Conservation (phyloP, 2,113 vertebrate genomes). For the Abramis brama region DNA sequence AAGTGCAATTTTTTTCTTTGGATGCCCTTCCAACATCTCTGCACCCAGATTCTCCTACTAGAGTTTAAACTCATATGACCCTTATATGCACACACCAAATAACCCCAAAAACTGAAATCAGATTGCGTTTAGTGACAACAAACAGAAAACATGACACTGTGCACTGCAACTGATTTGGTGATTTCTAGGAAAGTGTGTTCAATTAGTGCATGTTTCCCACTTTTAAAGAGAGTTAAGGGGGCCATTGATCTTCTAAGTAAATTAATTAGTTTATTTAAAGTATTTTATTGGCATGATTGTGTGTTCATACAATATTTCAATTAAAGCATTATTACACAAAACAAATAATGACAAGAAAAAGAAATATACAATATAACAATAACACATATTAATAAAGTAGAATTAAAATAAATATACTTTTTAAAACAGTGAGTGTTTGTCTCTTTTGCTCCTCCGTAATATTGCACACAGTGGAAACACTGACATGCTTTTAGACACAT, state of each 20-base stretch:
- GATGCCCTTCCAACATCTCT: background rate
- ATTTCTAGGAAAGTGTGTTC: constrained; percentile 61
- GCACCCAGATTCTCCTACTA: background rate
- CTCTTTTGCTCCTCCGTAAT: background rate
- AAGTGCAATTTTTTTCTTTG: constrained; percentile 22
- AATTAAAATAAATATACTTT: background rate
- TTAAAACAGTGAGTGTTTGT: background rate
- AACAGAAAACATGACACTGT: constrained; percentile 65
- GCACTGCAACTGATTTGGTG: constrained; percentile 62
- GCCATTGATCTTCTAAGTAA: constrained; percentile 17
- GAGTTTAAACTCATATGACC: background rate
- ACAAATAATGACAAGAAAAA: constrained; percentile 15
- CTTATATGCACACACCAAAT: background rate
- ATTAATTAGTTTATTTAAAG: background rate
- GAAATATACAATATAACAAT: constrained; percentile 42
- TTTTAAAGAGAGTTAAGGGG: constrained; percentile 39
- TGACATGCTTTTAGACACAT: background rate
- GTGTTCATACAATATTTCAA: background rate
- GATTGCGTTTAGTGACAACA: constrained; percentile 61
- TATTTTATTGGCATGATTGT: background rate
- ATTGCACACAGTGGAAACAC: background rate
- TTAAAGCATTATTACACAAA: background rate
- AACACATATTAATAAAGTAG: background rate
- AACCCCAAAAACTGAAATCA: constrained; percentile 12
- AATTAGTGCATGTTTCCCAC: constrained; percentile 51